Evolutionary conservation across 1,140 invertebrate genomes (phyloP).

Genomic region (Colletes gigas): DNA sequence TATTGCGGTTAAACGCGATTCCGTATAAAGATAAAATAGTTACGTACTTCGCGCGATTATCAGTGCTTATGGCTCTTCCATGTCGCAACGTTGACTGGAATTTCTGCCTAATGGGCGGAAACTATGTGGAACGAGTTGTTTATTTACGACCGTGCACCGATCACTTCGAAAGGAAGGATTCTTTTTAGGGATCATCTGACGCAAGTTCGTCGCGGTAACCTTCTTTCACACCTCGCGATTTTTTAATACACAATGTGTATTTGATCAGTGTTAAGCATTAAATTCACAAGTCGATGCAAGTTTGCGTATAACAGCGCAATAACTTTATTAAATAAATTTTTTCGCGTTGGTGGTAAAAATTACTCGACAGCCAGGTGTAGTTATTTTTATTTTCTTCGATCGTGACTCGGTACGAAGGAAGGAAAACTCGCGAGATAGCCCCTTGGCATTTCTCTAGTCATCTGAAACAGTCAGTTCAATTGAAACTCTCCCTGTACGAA

Average conservation of each 20-base stretch:
- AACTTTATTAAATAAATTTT: too few relatives aligned
- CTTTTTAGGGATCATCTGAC: neutral
- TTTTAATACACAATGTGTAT: too few relatives aligned
- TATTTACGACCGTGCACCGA: neutral
- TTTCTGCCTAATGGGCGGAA: neutral
- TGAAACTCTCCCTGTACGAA: neutral
- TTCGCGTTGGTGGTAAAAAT: too few relatives aligned
- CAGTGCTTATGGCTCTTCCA: neutral
- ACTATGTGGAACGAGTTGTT: neutral
- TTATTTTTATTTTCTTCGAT: too few relatives aligned
- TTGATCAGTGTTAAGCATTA: too few relatives aligned
- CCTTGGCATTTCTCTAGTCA: neutral
- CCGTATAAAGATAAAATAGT: constrained; percentile 29
- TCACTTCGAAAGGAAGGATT: neutral
- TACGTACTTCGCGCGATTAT: neutral
- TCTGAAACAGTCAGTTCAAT: neutral
- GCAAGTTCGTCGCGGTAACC: neutral
- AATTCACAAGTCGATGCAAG: too few relatives aligned
- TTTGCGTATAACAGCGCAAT: too few relatives aligned
- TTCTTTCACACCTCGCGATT: neutral
- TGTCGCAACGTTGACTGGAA: neutral
- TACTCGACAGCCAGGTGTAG: too few relatives aligned
- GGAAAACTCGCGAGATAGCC: neutral
- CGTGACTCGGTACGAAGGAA: too few relatives aligned
- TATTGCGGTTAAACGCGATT: constrained; percentile 35